These are phyloP conservation scores for Drosophila emarginata DNA, from an alignment of 2,888 invertebrate species.

Conservation along the genomic window DNA sequence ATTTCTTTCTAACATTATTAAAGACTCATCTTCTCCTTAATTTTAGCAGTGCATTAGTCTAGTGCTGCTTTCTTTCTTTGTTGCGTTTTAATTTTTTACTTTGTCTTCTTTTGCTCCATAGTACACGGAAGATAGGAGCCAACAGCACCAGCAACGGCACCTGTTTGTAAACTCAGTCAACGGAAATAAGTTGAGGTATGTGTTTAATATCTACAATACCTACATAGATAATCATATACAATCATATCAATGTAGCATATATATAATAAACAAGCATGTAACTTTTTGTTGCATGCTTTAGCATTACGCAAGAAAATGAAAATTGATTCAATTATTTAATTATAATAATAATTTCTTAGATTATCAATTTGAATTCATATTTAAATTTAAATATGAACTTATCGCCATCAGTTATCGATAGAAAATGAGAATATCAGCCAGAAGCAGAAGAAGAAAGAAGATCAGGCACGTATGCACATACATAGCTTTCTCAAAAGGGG, in stretches of 20 bases:
- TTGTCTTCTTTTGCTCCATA: constrained; percentile 17
- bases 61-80: not conserved
- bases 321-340: constrained; percentile 39
- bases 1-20: not conserved
- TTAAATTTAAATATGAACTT: constrained; percentile 1
- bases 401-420: constrained; percentile 22
- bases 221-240: constrained; percentile 22
- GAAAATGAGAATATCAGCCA: constrained; percentile 2
- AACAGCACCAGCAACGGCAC: constrained; percentile 13
- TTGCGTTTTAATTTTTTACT: constrained; percentile 10
- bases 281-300: constrained; percentile 23
- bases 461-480: not conserved
- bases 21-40: not conserved
- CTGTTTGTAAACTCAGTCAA: constrained; percentile 67
- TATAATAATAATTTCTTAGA: constrained; percentile 12
- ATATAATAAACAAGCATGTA: constrained; percentile 33
- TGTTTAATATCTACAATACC: constrained; percentile 31
- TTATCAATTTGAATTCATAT: constrained; percentile 16
- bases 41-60: not conserved
- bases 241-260: constrained; percentile 5
- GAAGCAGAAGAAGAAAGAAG: constrained; percentile 8
- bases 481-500: not conserved
- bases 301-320: constrained; percentile 36
- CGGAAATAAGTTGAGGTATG: constrained; percentile 62
- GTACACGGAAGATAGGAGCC: constrained; percentile 42